Evolutionary conservation across 2,113 vertebrate species (phyloP).

Genomic region (Eira barbara): DNA sequence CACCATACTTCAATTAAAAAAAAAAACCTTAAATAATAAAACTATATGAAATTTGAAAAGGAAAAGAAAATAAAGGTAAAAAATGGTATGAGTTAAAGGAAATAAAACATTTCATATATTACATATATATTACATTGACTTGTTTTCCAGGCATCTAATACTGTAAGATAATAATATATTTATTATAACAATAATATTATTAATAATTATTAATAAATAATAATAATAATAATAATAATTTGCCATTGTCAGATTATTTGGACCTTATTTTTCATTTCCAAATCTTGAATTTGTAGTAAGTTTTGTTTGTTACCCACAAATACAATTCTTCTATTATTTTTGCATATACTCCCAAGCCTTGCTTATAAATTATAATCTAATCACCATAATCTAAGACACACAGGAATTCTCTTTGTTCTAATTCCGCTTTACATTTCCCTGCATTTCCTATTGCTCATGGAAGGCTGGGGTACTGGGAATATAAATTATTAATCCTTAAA

Average conservation of each 20-base stretch:
- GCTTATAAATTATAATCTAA: background rate
- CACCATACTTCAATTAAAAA: background rate
- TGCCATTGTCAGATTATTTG: background rate
- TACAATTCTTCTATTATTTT: background rate
- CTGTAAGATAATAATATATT: no score
- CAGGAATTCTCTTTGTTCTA: background rate
- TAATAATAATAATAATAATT: no score
- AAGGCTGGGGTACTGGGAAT: background rate
- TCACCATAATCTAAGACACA: background rate
- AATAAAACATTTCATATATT: background rate
- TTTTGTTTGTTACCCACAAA: background rate
- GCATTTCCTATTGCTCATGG: background rate
- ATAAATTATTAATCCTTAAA: fast-evolving
- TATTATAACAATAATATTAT: no score
- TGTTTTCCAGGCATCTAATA: background rate
- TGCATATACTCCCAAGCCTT: background rate
- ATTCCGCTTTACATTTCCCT: background rate
- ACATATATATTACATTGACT: background rate
- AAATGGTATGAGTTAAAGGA: background rate
- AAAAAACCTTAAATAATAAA: background rate
- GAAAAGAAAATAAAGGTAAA: background rate
- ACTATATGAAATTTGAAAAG: background rate
- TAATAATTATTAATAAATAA: no score
- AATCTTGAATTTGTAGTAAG: background rate
- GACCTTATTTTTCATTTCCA: background rate